Evolutionary conservation across 2,113 vertebrate genomes (phyloP).

Genomic region (Pangasianodon hypophthalmus): DNA sequence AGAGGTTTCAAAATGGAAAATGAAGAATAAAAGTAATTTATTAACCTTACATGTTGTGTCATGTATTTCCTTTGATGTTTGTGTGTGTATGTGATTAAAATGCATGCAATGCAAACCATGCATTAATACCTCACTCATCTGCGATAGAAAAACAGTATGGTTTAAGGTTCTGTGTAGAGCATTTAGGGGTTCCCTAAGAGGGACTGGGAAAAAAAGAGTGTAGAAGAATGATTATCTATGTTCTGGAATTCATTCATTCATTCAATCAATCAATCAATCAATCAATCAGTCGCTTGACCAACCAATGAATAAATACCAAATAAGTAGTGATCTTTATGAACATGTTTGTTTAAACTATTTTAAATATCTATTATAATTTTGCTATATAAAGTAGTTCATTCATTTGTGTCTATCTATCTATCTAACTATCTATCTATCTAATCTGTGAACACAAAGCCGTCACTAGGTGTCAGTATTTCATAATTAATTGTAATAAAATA

Average conservation of each 20-base stretch:
- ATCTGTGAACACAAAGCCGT: not conserved
- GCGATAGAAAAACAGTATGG: too few species aligned
- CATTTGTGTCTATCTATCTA: not conserved
- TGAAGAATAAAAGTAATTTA: slow-evolving; percentile 13
- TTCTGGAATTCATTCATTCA: not conserved
- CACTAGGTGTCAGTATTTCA: slow-evolving; percentile 31
- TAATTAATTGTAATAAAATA: slow-evolving; percentile 1
- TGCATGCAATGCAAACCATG: not conserved
- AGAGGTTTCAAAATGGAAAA: not conserved
- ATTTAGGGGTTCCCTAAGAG: not conserved
- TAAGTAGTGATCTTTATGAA: too few species aligned
- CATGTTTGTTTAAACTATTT: too few species aligned
- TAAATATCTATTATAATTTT: too few species aligned
- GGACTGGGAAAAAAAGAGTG: not conserved
- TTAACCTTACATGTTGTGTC: not conserved
- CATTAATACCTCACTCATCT: not conserved
- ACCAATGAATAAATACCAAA: too few species aligned
- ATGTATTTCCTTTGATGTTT: not conserved
- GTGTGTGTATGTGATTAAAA: not conserved
- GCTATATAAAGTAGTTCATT: too few species aligned
- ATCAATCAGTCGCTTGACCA: not conserved
- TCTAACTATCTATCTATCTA: not conserved
- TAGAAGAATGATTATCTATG: too few species aligned
- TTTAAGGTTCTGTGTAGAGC: not conserved
- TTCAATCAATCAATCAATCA: not conserved